Evolutionary conservation across 2,113 vertebrate genomes (phyloP).

Genomic region (Pteropus alecto): DNA sequence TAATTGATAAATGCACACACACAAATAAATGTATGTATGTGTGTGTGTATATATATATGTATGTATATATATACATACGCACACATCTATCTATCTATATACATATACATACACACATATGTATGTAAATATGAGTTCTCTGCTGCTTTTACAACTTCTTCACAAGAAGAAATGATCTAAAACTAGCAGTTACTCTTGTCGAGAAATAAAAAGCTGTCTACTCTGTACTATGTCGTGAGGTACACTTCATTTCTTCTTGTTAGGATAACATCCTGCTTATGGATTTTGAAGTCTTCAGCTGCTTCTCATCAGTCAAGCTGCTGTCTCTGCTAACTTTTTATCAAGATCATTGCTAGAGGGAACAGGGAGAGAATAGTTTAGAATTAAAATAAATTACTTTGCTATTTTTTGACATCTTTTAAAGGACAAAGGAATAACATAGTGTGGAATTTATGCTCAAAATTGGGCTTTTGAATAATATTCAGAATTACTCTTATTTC

Average conservation of each 20-base stretch:
- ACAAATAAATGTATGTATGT: too few relatives aligned
- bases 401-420: not conserved
- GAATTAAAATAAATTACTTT: not conserved
- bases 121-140: not conserved
- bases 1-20: not conserved
- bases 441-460: not conserved
- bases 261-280: not conserved
- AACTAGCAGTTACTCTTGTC: not conserved
- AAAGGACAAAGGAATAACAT: not conserved
- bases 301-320: not conserved
- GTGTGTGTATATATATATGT: too few relatives aligned
- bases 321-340: not conserved
- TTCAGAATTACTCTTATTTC: not conserved
- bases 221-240: too few relatives aligned
- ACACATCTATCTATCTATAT: not conserved
- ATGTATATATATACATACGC: not conserved
- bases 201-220: not conserved
- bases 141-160: not conserved
- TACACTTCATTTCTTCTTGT: not conserved
- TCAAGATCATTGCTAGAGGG: not conserved
- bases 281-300: not conserved
- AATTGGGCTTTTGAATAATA: not conserved
- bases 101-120: not conserved
- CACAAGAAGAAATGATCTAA: not conserved
- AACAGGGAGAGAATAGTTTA: not conserved